Percentiles rank a stretch among this genome's conserved stretches.
Evolutionary conservation across 2,113 vertebrate genomes (phyloP).

Genomic region (Syrmaticus mikado): DNA sequence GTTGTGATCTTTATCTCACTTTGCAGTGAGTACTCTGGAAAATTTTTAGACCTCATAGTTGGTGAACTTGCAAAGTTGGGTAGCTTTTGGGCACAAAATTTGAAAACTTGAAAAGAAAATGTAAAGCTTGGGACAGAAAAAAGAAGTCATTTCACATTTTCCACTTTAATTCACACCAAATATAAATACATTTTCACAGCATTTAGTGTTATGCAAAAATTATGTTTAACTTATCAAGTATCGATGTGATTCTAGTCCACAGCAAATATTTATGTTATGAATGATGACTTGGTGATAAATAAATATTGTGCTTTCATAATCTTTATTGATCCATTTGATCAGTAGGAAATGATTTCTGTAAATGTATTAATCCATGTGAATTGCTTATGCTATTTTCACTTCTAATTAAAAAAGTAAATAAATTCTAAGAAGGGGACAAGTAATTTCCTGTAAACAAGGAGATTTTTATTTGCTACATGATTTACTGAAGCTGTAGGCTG

Average conservation of each 20-base stretch:
- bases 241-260: not conserved
- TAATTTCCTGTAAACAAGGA: slow-evolving; percentile 14
- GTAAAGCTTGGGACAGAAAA: not conserved
- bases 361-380: not conserved
- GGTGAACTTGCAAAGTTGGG: not conserved
- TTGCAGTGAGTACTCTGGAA: not conserved
- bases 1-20: not conserved
- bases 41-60: not conserved
- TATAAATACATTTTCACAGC: not conserved
- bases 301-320: slow-evolving; percentile 17
- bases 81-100: not conserved
- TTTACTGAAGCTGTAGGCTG: slow-evolving; percentile 3
- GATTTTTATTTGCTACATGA: not conserved
- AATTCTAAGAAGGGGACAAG: not conserved
- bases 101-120: not conserved
- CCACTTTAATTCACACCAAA: not conserved
- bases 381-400: not conserved
- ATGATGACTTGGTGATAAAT: slow-evolving; percentile 5
- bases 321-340: slow-evolving; percentile 29
- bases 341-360: not conserved
- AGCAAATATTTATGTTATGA: not conserved
- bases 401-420: not conserved
- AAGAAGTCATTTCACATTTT: not conserved
- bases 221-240: not conserved
- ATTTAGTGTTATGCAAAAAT: not conserved